Evolutionary conservation across 2,113 vertebrate genomes (phyloP), one percentile per base, ranked within the genome.

Genomic region (Phalacrocorax aristotelis): DNA sequence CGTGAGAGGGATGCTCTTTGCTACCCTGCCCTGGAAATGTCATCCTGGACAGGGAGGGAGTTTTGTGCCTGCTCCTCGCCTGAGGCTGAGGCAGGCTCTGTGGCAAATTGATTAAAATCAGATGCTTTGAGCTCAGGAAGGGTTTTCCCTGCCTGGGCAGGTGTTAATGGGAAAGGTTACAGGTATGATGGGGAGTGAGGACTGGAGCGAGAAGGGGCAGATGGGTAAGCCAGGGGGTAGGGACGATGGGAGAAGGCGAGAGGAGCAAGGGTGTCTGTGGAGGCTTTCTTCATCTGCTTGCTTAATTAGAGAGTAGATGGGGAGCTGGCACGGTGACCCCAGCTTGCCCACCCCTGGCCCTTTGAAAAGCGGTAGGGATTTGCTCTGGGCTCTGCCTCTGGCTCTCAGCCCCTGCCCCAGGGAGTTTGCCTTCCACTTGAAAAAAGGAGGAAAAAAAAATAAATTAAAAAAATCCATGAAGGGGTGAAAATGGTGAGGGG

Each of bases 41-140:
- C 90, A 96, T 77, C 82, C 93, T 55, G 96, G 95, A 60, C 5
- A 36, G 52, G 83, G 83, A 93, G 88, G 92, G 92, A 95, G 62
- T 26, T 95, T 19, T n/a, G 71, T 97, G 95, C 84, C 93, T 94
- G 93, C 87, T 97, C 94, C 89, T 96, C 1, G 58, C 92, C 74
- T 5, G 3, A 91, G 96, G 95, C 92, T 84, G 89, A 93, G 95
- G 94, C 95, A 96, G 82, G 76, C 83, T 95, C 94, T 4, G 34
- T 51, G 60, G 96, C 66, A 95, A 95, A 96, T 72, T 94, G 97
- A 95, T 97, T 84, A 95, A 94, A 96, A 96, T 87, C 96, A 95
- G 95, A 94, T 92, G 96, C 96, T 98, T 97, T 96, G 90, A 96
- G 96, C 83, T 95, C 88, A 40, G 94, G 93, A 97, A 95, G 92